These are phyloP conservation scores for Elgonia sp. DNA, from an alignment of 2,888 invertebrate genomes.

Conservation along the genomic window DNA sequence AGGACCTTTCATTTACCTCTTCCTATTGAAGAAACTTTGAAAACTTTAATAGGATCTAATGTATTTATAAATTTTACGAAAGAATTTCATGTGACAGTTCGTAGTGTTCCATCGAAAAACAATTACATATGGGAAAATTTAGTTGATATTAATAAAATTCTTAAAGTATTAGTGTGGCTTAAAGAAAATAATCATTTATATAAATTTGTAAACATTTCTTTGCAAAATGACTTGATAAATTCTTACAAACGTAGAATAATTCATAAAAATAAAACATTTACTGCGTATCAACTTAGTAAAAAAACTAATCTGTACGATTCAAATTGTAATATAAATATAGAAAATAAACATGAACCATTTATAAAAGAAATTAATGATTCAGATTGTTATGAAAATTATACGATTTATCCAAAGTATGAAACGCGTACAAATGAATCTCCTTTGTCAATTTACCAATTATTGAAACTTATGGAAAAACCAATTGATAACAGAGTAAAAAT, in stretches of 20 bases:
- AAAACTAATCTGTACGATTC: too few relatives aligned
- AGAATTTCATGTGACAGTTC: conserved; percentile 82
- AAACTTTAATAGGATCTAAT: too few relatives aligned
- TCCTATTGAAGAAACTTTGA: too few relatives aligned
- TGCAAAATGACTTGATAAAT: too few relatives aligned
- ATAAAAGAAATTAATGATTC: not conserved
- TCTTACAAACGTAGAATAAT: too few relatives aligned
- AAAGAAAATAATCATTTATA: conserved; percentile 81
- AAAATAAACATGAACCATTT: not conserved
- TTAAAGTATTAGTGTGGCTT: conserved; percentile 77
- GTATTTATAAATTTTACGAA: not conserved
- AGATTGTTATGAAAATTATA: conserved; percentile 9
- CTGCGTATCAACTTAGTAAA: too few relatives aligned
- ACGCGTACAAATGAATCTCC: not conserved
- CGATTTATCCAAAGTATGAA: conserved; percentile 11
- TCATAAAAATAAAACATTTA: too few relatives aligned
- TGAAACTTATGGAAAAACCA: conserved; percentile 74
- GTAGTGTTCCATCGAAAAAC: conserved; percentile 81
- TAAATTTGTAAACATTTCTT: too few relatives aligned
- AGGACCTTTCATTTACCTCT: too few relatives aligned
- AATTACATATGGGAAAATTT: conserved; percentile 75
- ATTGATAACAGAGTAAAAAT: conserved; percentile 74
- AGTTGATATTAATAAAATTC: conserved; percentile 35
- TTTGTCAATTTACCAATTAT: not conserved
- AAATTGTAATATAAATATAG: too few relatives aligned